phyloP scores from a whole-genome alignment of 2,113 vertebrate genomes.

The Upupa epops region DNA sequence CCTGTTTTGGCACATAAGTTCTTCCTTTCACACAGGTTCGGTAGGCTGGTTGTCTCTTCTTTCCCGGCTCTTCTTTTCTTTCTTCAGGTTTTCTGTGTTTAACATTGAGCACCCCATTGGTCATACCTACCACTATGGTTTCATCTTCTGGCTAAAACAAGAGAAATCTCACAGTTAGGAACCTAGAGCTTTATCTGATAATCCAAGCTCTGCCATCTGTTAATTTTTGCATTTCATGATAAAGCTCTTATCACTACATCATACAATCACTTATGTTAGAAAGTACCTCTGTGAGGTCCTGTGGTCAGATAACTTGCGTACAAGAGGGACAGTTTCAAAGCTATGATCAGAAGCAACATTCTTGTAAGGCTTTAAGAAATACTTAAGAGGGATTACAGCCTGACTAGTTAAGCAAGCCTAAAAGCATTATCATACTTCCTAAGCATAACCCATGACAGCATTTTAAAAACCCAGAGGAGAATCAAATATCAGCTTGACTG shows the following conservation, averaged over 20 bases:
- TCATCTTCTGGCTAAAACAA: slow-evolving; percentile 86
- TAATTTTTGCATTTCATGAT: neutral
- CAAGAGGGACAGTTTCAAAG: neutral
- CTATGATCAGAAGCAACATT: neutral
- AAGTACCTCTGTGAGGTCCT: neutral
- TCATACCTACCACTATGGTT: slow-evolving; percentile 93
- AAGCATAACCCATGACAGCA: neutral
- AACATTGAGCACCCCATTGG: slow-evolving; percentile 90
- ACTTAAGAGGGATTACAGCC: neutral
- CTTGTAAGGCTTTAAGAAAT: neutral
- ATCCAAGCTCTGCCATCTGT: neutral
- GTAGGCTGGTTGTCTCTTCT: slow-evolving; percentile 80
- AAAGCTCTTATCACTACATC: neutral
- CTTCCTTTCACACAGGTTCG: slow-evolving; percentile 90
- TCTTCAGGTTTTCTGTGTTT: slow-evolving; percentile 89
- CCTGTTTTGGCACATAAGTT: slow-evolving; percentile 89
- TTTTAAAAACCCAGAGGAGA: fast-evolving
- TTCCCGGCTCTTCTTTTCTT: slow-evolving; percentile 63
- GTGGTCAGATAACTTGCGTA: neutral
- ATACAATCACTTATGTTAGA: neutral
- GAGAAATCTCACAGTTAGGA: slow-evolving; percentile 3
- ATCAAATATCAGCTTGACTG: neutral
- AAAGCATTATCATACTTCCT: neutral
- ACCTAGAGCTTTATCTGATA: neutral
- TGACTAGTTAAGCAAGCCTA: neutral